Evolutionary conservation across 1,140 invertebrate species (phyloP).

Genomic region (Hyles euphorbiae): DNA sequence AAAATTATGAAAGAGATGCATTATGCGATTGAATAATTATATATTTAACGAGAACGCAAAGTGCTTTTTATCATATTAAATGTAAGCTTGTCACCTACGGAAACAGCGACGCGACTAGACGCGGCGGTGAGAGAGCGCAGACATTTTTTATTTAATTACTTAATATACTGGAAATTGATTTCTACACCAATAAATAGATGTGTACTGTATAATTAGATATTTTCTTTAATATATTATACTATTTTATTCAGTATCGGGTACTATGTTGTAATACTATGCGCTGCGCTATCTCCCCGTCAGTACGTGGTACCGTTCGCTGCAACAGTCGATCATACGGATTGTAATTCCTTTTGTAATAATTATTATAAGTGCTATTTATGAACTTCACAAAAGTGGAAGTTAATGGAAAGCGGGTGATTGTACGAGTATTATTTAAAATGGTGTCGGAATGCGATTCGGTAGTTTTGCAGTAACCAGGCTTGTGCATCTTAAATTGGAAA

Average conservation of each 20-base stretch:
- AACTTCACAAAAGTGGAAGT: not conserved
- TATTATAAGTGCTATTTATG: constrained; percentile 22
- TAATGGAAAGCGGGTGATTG: not conserved
- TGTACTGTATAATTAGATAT: no score
- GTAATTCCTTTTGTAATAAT: constrained; percentile 27
- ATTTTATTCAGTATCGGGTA: no score
- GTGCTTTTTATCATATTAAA: constrained; percentile 54
- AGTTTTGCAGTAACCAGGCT: constrained; percentile 44
- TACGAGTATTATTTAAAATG: constrained; percentile 15
- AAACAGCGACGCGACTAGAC: constrained; percentile 19
- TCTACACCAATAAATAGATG: no score
- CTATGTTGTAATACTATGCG: no score
- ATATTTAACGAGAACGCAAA: constrained; percentile 48
- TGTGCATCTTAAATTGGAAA: constrained; percentile 61
- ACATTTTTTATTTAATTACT: no score
- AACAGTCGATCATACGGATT: constrained; percentile 6
- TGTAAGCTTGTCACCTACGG: constrained; percentile 12
- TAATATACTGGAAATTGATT: no score
- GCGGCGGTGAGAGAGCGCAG: no score
- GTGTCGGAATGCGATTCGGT: constrained; percentile 29
- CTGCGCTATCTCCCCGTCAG: not conserved
- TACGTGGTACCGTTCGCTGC: constrained; percentile 5
- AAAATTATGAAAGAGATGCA: constrained; percentile 64
- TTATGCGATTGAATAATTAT: constrained; percentile 49
- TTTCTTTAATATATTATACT: no score